Base-by-base conservation (phyloP, 2,888 invertebrate genomes). In the Mesochorus sp. region DNA sequence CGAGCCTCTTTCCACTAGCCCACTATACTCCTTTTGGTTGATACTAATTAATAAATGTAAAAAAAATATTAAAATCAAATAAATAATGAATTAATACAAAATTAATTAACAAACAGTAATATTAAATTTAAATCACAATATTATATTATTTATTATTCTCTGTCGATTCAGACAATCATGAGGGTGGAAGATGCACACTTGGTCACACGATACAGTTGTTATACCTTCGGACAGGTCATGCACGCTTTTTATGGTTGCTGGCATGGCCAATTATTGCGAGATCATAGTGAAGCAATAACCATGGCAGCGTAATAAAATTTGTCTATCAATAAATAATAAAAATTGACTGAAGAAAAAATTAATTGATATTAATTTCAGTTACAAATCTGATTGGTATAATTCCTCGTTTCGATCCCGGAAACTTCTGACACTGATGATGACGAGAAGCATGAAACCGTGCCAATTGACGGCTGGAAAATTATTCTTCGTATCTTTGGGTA, bases 171-270 rank as follows among this genome's bases (percentile, higher is more conserved):
- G 77, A 64, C 68, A 1, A 68, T 77, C 3, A 51, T 42, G 31
- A 73, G 28, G 12, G 2, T 57, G 26, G 42, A 51, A 1, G 57
- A 73, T 19, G 62, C 77, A 12, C 49, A 37, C 26, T 42, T 68
- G n/a, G 68, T 64, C 2, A 6, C 73, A 19, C 21, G 73, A 49
- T 73, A 77, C 19, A 37, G 68, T 5, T 47, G 37, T 57, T 77
- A 28, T 8, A 34, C 37, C 8, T 34, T 77, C 8, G 77, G 77
- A 1, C 77, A 77, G 26, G 34, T 68, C 17, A 53, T 77, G 5
- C 73, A 77, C n/a, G 67, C 73, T 12, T 68, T 64, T 14, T 77
- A 73, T 26, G 57, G 57, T 42, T 77, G 77, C 42, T 77, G 73
- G 77, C 77, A 77, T 8, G 77, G 73, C 1, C 77, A 77, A 51